phyloP scores from a whole-genome alignment of 2,113 vertebrate species.

The Heptranchias perlo region DNA sequence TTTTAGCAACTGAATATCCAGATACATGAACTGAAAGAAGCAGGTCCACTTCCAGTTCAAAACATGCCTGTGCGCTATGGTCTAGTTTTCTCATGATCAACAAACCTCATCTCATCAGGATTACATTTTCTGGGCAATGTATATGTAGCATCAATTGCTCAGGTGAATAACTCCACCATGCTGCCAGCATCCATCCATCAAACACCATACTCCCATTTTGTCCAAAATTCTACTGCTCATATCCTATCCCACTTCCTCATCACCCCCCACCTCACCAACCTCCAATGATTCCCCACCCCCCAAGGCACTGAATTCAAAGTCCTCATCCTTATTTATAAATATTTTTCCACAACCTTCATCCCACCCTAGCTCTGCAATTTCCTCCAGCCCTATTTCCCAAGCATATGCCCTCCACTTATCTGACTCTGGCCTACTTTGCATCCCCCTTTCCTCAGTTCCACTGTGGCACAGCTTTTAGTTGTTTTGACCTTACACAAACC shows the following conservation, averaged over 20 bases:
- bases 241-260: too few relatives aligned
- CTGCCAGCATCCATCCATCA: background rate
- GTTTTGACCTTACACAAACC: too few relatives aligned
- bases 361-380: too few relatives aligned
- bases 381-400: too few relatives aligned
- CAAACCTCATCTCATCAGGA: background rate
- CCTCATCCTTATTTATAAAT: too few relatives aligned
- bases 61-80: background rate
- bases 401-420: too few relatives aligned
- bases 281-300: background rate
- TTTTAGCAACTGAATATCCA: background rate
- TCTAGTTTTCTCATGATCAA: background rate
- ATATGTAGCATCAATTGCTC: background rate
- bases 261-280: background rate
- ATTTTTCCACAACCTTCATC: too few relatives aligned
- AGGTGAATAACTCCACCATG: background rate
- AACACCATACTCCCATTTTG: background rate
- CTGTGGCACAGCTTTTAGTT: too few relatives aligned
- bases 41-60: background rate
- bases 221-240: background rate
- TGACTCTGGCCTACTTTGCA: too few relatives aligned
- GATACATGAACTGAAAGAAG: background rate
- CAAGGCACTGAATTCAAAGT: background rate
- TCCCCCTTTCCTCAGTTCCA: too few relatives aligned
- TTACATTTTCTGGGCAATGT: background rate